Evolutionary conservation across 2,113 vertebrate genomes (phyloP).

Genomic region (Cinclus mexicanus): DNA sequence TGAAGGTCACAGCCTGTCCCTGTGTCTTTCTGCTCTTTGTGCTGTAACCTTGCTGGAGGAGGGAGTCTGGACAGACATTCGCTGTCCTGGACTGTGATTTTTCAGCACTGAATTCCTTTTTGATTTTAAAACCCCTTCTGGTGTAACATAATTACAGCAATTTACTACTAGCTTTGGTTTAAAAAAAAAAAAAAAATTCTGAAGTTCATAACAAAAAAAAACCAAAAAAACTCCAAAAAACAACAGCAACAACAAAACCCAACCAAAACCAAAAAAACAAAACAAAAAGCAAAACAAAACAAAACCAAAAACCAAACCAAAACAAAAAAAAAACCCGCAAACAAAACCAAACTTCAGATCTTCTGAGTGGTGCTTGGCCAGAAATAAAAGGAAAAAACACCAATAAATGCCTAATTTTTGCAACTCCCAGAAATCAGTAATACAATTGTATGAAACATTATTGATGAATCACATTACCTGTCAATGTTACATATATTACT

Average conservation of each 20-base stretch:
- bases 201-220: not conserved
- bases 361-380: not conserved
- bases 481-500: not conserved
- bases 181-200: not conserved
- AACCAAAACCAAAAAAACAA: not conserved
- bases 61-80: not conserved
- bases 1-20: not conserved
- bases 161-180: not conserved
- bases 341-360: no score
- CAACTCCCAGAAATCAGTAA: not conserved
- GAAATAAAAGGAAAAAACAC: not conserved
- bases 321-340: not conserved
- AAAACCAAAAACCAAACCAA: not conserved
- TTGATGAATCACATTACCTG: not conserved
- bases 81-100: not conserved
- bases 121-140: not conserved
- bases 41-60: not conserved
- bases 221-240: no score
- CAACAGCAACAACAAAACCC: no score
- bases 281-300: not conserved
- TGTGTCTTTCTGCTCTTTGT: not conserved
- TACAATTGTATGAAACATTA: fast-evolving
- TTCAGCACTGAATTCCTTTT: not conserved
- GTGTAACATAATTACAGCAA: not conserved
- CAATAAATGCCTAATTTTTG: not conserved